These are phyloP conservation scores for Gymnorhina tibicen DNA, from an alignment of 2,113 vertebrate species.

Conservation along the genomic window DNA sequence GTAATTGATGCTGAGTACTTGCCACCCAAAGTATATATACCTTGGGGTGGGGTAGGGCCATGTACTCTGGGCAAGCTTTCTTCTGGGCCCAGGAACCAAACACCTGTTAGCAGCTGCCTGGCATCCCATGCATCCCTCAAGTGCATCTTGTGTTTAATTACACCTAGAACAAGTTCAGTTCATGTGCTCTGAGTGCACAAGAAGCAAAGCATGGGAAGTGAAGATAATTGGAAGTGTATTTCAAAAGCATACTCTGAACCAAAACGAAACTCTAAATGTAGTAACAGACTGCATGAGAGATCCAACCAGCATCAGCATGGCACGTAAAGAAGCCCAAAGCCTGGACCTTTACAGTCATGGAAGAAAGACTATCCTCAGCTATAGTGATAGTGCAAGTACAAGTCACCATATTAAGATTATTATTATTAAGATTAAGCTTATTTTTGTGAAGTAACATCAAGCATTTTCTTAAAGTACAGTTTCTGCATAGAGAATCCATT, in stretches of 20 bases:
- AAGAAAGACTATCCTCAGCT: background rate
- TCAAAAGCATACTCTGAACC: background rate
- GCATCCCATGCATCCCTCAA: background rate
- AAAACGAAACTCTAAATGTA: background rate
- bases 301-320: background rate
- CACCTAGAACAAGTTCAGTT: background rate
- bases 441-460: background rate
- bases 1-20: background rate
- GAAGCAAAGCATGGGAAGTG: background rate
- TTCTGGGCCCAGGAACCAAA: background rate
- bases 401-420: background rate
- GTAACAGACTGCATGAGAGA: background rate
- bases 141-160: background rate
- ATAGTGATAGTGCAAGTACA: background rate
- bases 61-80: background rate
- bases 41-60: background rate
- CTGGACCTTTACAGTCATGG: background rate
- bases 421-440: background rate
- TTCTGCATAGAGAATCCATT: background rate
- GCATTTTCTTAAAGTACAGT: background rate
- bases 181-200: accelerated
- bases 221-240: background rate
- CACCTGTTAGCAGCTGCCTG: background rate
- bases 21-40: background rate
- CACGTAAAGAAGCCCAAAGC: background rate